Base-by-base conservation (phyloP, 1,140 invertebrate species). In the Melipona quadrifasciata region DNA sequence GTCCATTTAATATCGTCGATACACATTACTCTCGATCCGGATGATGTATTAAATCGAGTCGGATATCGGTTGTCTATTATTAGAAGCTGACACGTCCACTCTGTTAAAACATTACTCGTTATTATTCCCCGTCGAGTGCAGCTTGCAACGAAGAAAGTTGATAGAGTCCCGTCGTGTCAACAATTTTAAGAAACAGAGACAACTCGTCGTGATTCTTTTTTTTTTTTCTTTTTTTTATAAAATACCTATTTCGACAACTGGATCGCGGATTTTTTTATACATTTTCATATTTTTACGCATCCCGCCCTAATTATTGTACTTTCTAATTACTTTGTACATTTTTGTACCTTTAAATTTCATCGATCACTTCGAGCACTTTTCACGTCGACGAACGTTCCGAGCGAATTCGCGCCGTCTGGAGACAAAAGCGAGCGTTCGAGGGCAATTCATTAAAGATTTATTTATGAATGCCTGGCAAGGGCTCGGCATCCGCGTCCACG, bases 391-490 rank as follows among this genome's bases (percentile, higher is more conserved):
- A 61, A 67, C 58, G 47, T 17, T 53, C 39, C 27, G 55, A 79
- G 58, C 70, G 57, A 73, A 47, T 73, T 64, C 34, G 31, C 39
- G 14, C 19, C 70, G 39, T 19, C 11, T 8, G 27, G 27, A 17
- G 64, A 83, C 57, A 27, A 79, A 80, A 64, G 70, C n/a, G 71
- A 73, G 55, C 19, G 80, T 61, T 89, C 80, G 82, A 84, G 82
- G 80, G 84, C 90, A 82, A 85, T 92, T 92, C 89, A 93, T 92
- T 91, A 87, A 92, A 70, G 89, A 92, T 92, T 91, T 91, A 92
- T 92, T 91, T 92, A 92, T 92, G 92, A 92, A 91, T 92, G 91
- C 90, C 88, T 91, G 71, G 83, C 83, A 91, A 92, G 90, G 92
- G 92, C 90, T 91, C 91, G 92, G 92, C 91, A 83, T 84, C 84